Evolutionary conservation across 2,797 vertebrate genomes (phyloP).

Genomic region (Cheracebus regulus): DNA sequence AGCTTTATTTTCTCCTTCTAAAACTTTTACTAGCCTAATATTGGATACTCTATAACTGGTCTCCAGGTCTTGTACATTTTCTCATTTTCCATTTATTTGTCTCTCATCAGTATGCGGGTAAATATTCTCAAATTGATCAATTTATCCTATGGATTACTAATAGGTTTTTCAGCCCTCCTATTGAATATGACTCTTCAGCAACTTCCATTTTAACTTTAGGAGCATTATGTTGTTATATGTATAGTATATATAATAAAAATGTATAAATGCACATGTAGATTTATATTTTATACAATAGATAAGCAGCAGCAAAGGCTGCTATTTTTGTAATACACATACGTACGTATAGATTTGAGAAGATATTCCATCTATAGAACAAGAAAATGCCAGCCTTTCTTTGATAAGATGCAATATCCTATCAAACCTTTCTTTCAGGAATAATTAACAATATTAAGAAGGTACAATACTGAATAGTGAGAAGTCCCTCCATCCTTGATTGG

Average conservation of each 20-base stretch:
- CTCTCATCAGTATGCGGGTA: background rate
- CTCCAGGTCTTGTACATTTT: background rate
- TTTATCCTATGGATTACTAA: background rate
- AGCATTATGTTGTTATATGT: background rate
- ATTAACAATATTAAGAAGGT: background rate
- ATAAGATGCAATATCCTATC: background rate
- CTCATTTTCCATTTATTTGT: background rate
- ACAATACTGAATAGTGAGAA: background rate
- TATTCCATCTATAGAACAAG: background rate
- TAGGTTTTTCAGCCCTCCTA: background rate
- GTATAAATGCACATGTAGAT: too few species aligned
- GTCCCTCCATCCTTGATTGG: background rate
- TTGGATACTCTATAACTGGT: background rate
- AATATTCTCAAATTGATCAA: background rate
- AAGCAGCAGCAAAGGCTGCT: background rate
- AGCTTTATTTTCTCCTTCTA: background rate
- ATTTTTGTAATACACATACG: background rate
- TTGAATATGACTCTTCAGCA: background rate
- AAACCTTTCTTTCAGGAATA: background rate
- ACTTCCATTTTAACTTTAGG: background rate
- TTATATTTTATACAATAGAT: background rate
- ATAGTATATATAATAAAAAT: background rate
- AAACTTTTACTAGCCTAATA: background rate
- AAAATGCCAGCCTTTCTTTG: background rate
- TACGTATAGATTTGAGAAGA: background rate